phyloP scores from a whole-genome alignment of 2,113 vertebrate genomes.

The Lepus americanus region DNA sequence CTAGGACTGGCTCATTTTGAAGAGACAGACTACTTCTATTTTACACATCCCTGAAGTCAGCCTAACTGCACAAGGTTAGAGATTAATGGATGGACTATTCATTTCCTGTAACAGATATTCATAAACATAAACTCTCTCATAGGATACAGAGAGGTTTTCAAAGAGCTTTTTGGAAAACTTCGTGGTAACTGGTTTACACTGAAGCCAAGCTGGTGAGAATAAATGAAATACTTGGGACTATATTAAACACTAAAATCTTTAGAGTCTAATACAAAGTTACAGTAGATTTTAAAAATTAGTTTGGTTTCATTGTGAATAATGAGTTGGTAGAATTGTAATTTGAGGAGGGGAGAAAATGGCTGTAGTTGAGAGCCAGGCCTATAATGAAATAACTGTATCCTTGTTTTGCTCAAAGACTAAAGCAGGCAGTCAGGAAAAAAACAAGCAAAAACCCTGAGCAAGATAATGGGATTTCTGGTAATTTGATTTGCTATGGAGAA shows the following conservation, averaged over 20 bases:
- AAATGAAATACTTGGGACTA: constrained; percentile 66
- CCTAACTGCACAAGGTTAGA: constrained; percentile 59
- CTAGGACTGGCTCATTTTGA: background rate
- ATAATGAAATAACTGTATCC: constrained; percentile 70
- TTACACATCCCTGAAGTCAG: background rate
- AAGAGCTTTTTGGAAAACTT: constrained; percentile 57
- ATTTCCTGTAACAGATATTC: constrained; percentile 45
- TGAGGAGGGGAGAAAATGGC: background rate
- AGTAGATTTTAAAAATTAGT: constrained; percentile 33
- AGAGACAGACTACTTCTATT: background rate
- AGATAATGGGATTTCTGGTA: constrained; percentile 87
- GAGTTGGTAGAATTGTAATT: background rate
- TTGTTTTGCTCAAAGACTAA: constrained; percentile 73
- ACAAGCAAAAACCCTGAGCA: constrained; percentile 71
- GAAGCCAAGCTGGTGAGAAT: constrained; percentile 29
- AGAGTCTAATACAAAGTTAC: constrained; percentile 27
- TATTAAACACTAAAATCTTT: constrained; percentile 72
- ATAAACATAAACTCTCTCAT: constrained; percentile 60
- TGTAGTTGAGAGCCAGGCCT: constrained; percentile 43
- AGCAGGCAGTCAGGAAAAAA: constrained; percentile 68
- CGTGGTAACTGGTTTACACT: constrained; percentile 31
- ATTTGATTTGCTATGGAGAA: constrained; percentile 85
- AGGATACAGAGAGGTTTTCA: constrained; percentile 63
- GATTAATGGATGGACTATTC: constrained; percentile 32
- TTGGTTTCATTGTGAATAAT: constrained; percentile 74